Percentiles rank a stretch among this genome's conserved stretches.
These are phyloP conservation scores for Macaria notata DNA, from an alignment of 2,888 invertebrate genomes.

Conservation along the genomic window DNA sequence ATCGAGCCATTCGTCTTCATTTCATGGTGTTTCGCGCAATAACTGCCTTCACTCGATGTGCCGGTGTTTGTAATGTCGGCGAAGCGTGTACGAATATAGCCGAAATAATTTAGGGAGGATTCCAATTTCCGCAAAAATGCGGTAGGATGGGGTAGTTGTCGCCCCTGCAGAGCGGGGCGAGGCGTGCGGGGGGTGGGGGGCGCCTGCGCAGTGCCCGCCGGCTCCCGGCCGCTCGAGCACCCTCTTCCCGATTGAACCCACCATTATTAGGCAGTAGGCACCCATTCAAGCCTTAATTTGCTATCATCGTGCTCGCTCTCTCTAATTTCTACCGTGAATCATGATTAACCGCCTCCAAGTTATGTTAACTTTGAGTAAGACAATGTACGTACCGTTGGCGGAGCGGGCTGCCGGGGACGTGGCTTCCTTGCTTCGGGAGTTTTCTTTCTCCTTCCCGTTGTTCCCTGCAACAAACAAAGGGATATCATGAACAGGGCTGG, in stretches of 20 bases:
- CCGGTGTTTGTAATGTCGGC: constrained; percentile 22
- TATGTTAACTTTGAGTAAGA: constrained; percentile 6
- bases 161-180: constrained; percentile 66
- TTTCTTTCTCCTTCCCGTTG: constrained; percentile 85
- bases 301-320: constrained; percentile 56
- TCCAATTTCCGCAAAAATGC: constrained; percentile 75
- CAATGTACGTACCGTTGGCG: constrained; percentile 81
- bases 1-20: constrained; percentile 17
- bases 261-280: constrained; percentile 70
- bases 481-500: constrained; percentile 1
- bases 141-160: constrained; percentile 58
- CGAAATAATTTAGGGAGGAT: constrained; percentile 54
- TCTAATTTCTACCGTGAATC: constrained; percentile 31
- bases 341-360: constrained; percentile 5
- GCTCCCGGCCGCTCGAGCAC: constrained; percentile 41
- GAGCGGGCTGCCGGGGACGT: constrained; percentile 86
- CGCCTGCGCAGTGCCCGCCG: constrained; percentile 58
- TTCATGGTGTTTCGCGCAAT: constrained; percentile 11
- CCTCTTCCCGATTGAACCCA: constrained; percentile 48
- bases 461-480: constrained; percentile 81
- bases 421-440: constrained; percentile 86
- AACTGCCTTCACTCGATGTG: constrained; percentile 19
- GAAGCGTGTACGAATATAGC: constrained; percentile 35
- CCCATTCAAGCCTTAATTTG: constrained; percentile 65
- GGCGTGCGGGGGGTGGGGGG: constrained; percentile 37